Base-by-base conservation (phyloP, 2,888 invertebrate species). In the Agriopis marginaria region DNA sequence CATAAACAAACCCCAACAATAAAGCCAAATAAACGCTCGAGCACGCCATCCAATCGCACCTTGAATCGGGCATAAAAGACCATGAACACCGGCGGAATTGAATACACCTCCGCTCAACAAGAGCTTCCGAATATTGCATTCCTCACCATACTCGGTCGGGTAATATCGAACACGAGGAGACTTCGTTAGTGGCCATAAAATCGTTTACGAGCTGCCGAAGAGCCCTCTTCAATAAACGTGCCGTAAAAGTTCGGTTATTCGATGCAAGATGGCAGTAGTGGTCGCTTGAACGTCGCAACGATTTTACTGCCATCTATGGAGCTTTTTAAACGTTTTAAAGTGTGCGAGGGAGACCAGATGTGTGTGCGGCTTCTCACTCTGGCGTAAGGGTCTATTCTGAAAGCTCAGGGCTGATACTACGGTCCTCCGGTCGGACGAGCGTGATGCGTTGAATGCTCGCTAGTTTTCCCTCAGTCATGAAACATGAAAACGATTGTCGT, bases 11-110 rank as follows among this genome's bases (percentile, higher is more conserved):
- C 93, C 93, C 93, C 92, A 88, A 93, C 93, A 93, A 93, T 93
- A 93, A 94, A 93, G 91, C 89, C 91, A 93, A 94, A 93, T 94
- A 94, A 94, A 93, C 94, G 89, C 89, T 91, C 89, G 80, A 93
- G 93, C 92, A 93, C 92, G 92, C 93, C 93, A 93, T 94, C 93
- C 93, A 93, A 94, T 93, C 93, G 92, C 94, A 93, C 94, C 94
- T 94, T 91, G 93, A 93, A 94, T 93, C 93, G 92, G 91, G 91
- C 91, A 94, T 94, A 93, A 93, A 93, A 90, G 89, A 74, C 90
- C 90, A 90, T 90, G 92, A 92, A 92, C 89, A 90, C 92, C 92
- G 89, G 90, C 89, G 85, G 85, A 93, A 93, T 93, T 93, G 90
- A 93, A 93, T 93, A 92, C 89, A 87, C 86, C 86, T 84, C 87